Percentiles rank a stretch among this genome's conserved stretches.
Evolutionary conservation across 2,888 invertebrate species (phyloP).

Genomic region (Caenorhabditis sp.): DNA sequence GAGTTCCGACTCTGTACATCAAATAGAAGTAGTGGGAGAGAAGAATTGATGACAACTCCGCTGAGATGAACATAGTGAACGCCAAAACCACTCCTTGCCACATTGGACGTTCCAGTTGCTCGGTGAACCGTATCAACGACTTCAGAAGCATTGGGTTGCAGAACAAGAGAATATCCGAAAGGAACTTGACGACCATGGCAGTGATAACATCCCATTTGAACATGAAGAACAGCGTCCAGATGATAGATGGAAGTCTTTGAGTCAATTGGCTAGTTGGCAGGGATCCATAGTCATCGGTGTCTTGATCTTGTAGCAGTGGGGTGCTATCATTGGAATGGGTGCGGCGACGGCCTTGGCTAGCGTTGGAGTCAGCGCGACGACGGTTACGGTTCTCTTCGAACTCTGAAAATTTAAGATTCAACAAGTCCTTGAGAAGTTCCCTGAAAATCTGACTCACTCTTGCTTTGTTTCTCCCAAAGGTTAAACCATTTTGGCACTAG

Average conservation of each 20-base stretch:
- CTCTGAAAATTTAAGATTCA: constrained; percentile 13
- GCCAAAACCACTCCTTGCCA: constrained; percentile 81
- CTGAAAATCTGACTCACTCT: too few relatives aligned
- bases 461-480: constrained; percentile 77
- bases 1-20: constrained; percentile 82
- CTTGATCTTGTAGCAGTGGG: constrained; percentile 67
- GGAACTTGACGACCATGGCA: constrained; percentile 78
- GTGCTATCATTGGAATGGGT: constrained; percentile 56
- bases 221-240: constrained; percentile 73
- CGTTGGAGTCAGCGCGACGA: constrained; percentile 15
- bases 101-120: constrained; percentile 75
- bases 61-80: constrained; percentile 76
- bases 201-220: constrained; percentile 79
- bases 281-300: constrained; percentile 68
- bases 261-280: constrained; percentile 29
- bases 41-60: constrained; percentile 79
- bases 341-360: constrained; percentile 30
- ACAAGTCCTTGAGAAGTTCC: too few relatives aligned
- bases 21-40: constrained; percentile 81
- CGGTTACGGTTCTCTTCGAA: constrained; percentile 44
- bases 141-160: constrained; percentile 79
- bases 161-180: constrained; percentile 79
- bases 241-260: constrained; percentile 62
- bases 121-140: constrained; percentile 79
- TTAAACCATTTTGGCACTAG: constrained; percentile 79